Conservation (phyloP, 2,888 invertebrate genomes). For the Hermaeophaga mercurialis region DNA sequence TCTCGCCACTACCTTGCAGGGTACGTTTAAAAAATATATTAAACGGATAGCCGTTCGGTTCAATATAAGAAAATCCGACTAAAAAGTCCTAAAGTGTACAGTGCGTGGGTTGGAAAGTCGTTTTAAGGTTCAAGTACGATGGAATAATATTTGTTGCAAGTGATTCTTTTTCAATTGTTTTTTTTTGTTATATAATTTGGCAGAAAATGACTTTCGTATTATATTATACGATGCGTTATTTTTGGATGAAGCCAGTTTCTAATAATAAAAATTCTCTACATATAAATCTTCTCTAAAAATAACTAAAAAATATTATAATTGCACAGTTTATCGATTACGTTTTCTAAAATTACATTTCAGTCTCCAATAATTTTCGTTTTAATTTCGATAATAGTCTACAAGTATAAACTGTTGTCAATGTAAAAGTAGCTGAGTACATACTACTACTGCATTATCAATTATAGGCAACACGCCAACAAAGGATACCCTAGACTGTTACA, state of each 20-base stretch:
- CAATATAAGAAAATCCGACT: background rate
- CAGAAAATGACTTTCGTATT: constrained; percentile 44
- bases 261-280: constrained; percentile 50
- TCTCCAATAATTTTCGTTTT: constrained; percentile 7
- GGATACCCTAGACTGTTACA: constrained; percentile 55
- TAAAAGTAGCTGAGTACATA: constrained; percentile 52
- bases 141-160: constrained; percentile 16
- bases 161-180: constrained; percentile 24
- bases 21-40: constrained; percentile 54
- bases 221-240: constrained; percentile 51
- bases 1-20: constrained; percentile 63
- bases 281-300: constrained; percentile 44
- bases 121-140: constrained; percentile 19
- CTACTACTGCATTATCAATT: constrained; percentile 52
- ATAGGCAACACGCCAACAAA: constrained; percentile 54
- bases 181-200: constrained; percentile 47
- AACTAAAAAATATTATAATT: constrained; percentile 30
- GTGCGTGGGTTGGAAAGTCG: constrained; percentile 29
- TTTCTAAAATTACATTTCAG: constrained; percentile 1
- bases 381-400: constrained; percentile 22
- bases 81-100: constrained; percentile 11
- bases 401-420: constrained; percentile 44
- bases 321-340: constrained; percentile 15
- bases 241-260: constrained; percentile 51
- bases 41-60: background rate